phyloP scores from a whole-genome alignment of 2,113 vertebrate genomes.

The Leptocoma aspasia region DNA sequence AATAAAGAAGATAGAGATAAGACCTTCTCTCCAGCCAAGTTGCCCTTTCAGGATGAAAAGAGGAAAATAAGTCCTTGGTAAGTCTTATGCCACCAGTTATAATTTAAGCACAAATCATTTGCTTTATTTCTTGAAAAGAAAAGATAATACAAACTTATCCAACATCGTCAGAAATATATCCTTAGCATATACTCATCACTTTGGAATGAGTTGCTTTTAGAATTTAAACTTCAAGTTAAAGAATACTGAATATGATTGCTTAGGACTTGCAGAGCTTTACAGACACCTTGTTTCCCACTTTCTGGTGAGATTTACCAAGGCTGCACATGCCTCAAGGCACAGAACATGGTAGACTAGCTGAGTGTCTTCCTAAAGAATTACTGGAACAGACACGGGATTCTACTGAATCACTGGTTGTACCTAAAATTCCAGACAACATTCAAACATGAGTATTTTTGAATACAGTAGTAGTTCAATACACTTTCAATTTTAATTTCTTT shows the following conservation, averaged over 20 bases:
- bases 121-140: neutral
- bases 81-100: neutral
- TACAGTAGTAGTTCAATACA: neutral
- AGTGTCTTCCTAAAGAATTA: neutral
- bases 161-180: neutral
- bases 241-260: neutral
- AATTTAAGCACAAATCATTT: neutral
- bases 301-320: neutral
- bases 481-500: no score
- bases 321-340: fast-evolving
- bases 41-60: neutral
- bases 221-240: neutral
- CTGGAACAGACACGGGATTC: neutral
- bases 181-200: neutral
- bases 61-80: neutral
- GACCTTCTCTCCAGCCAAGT: neutral
- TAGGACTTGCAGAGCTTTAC: neutral
- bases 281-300: neutral
- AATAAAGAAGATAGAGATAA: neutral
- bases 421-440: neutral
- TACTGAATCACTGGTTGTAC: neutral
- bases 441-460: neutral
- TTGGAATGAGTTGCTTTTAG: neutral
- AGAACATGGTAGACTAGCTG: neutral
- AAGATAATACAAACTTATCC: neutral